Percentiles rank a stretch among this genome's conserved stretches.
phyloP scores from a whole-genome alignment of 2,797 vertebrate species.

The Poeciliopsis presidionis region DNA sequence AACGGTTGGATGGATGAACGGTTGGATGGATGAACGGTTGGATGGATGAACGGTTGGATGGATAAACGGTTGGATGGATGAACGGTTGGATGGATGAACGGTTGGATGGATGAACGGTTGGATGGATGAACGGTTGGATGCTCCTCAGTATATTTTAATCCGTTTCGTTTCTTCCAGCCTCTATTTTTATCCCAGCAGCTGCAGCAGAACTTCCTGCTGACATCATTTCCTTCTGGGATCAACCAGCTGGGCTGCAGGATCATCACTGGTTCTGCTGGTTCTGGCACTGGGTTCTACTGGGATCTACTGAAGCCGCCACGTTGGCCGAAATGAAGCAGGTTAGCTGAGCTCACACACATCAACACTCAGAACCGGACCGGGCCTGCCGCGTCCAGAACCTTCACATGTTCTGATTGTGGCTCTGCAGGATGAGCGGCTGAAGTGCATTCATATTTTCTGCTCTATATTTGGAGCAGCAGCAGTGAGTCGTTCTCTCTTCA shows the following conservation, averaged over 20 bases:
- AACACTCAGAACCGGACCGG: not conserved
- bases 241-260: not conserved
- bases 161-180: not conserved
- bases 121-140: too few species aligned
- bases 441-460: not conserved
- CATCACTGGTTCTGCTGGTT: too few species aligned
- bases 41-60: too few species aligned
- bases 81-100: too few species aligned
- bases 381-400: too few species aligned
- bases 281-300: not conserved
- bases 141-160: too few species aligned
- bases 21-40: too few species aligned
- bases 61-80: too few species aligned
- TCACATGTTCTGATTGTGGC: too few species aligned
- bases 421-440: not conserved
- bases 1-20: too few species aligned
- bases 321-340: slow-evolving; percentile 7
- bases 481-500: slow-evolving; percentile 19
- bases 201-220: slow-evolving; percentile 31
- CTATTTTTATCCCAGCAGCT: slow-evolving; percentile 32
- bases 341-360: slow-evolving; percentile 14
- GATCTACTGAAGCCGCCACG: not conserved
- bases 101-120: too few species aligned
- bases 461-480: not conserved
- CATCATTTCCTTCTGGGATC: slow-evolving; percentile 22